phyloP scores from a whole-genome alignment of 2,888 invertebrate genomes.

The Nysson spinosus region DNA sequence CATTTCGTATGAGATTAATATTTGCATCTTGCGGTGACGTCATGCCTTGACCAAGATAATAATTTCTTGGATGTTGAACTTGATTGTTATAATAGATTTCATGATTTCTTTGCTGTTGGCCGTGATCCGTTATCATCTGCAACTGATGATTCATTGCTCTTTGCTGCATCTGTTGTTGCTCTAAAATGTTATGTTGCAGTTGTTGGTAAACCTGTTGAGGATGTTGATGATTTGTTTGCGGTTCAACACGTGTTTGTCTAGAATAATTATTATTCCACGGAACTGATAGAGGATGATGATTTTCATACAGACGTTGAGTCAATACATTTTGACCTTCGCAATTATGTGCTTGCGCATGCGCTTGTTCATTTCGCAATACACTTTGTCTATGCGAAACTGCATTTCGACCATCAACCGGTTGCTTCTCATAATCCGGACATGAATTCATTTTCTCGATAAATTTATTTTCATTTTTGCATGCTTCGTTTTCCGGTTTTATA shows the following conservation, averaged over 20 bases:
- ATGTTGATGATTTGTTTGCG: slow-evolving; percentile 9
- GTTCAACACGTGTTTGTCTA: neutral
- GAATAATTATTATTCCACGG: neutral
- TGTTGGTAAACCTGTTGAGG: slow-evolving; percentile 44
- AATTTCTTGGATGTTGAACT: slow-evolving; percentile 5
- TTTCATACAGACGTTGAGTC: neutral
- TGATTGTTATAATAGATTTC: slow-evolving; percentile 13
- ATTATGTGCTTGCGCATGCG: neutral
- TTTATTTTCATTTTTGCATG: too few species aligned
- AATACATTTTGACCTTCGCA: neutral
- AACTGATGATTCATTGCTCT: slow-evolving; percentile 28
- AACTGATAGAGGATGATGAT: neutral
- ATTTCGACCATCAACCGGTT: slow-evolving; percentile 53
- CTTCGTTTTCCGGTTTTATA: neutral
- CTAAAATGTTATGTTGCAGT: slow-evolving; percentile 30
- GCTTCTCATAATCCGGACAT: slow-evolving; percentile 34
- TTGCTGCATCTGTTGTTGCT: slow-evolving; percentile 49
- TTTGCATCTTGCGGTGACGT: slow-evolving; percentile 56
- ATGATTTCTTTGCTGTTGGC: slow-evolving; percentile 6
- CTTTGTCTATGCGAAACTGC: slow-evolving; percentile 19
- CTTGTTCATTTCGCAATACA: slow-evolving; percentile 11
- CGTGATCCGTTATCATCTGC: slow-evolving; percentile 15
- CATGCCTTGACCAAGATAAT: slow-evolving; percentile 39
- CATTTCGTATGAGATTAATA: slow-evolving; percentile 29
- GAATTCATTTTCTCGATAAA: too few species aligned